These are phyloP conservation scores for Drosophila cracens DNA, from an alignment of 2,888 invertebrate genomes.

Conservation along the genomic window DNA sequence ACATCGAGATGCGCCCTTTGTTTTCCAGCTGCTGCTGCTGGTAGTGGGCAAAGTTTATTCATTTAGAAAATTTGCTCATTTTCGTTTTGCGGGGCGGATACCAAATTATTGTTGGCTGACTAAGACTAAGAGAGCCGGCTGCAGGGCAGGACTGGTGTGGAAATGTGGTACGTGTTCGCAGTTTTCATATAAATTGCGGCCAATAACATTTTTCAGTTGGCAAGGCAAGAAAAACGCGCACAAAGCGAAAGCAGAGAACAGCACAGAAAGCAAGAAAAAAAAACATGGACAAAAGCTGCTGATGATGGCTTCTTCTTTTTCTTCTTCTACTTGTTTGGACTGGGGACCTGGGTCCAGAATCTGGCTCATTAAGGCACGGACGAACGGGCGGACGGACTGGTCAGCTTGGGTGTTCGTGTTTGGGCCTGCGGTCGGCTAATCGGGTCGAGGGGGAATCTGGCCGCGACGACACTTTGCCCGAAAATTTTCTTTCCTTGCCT, in stretches of 20 bases:
- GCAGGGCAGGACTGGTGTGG: slow-evolving; percentile 8
- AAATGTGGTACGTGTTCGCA: slow-evolving; percentile 73
- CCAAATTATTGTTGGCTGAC: slow-evolving; percentile 63
- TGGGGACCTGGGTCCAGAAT: slow-evolving; percentile 44
- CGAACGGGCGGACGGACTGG: slow-evolving; percentile 26
- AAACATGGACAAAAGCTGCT: slow-evolving; percentile 77
- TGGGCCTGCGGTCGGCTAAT: slow-evolving; percentile 45
- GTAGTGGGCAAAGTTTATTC: slow-evolving; percentile 76
- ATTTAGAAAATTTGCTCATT: slow-evolving; percentile 83
- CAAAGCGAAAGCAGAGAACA: slow-evolving; percentile 59
- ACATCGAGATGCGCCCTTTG: slow-evolving; percentile 63
- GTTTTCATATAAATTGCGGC: slow-evolving; percentile 82
- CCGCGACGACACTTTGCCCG: slow-evolving; percentile 55
- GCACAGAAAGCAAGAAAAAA: slow-evolving; percentile 32
- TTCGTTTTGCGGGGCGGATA: slow-evolving; percentile 59
- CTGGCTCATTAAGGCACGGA: slow-evolving; percentile 79
- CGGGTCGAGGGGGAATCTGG: slow-evolving; percentile 55
- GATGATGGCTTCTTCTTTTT: slow-evolving; percentile 74
- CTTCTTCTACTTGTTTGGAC: neutral
- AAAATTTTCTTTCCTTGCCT: slow-evolving; percentile 26
- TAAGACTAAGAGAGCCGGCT: slow-evolving; percentile 1
- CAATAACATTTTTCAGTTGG: slow-evolving; percentile 82
- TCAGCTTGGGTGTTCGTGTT: slow-evolving; percentile 59
- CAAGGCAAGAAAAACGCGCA: slow-evolving; percentile 71
- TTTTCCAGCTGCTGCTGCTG: slow-evolving; percentile 37